Conservation (phyloP, 64 coral and sea anemone genomes). For the Pachyseris speciosa region DNA sequence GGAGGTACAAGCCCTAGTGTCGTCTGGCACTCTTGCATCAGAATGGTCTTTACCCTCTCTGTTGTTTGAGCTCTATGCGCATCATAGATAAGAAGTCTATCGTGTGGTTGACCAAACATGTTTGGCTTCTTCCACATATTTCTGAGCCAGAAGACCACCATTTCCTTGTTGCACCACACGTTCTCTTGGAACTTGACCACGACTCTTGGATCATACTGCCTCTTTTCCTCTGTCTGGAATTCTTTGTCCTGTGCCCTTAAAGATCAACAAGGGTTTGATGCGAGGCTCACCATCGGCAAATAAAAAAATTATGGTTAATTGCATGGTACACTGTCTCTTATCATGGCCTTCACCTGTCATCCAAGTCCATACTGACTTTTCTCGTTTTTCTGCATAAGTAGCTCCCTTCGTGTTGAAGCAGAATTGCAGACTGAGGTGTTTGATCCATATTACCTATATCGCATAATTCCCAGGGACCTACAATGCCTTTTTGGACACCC, state of each 20-base stretch:
- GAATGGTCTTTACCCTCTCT: no score
- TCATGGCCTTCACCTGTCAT: slow-evolving; percentile 24
- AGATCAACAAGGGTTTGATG: slow-evolving; percentile 4
- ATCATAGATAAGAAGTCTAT: slow-evolving; percentile 16
- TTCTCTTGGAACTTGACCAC: background rate
- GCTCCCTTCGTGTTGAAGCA: slow-evolving; percentile 30
- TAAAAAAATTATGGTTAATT: slow-evolving; percentile 4
- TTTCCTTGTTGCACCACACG: background rate
- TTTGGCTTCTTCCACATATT: no score
- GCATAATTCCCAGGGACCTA: slow-evolving; percentile 14
- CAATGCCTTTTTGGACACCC: slow-evolving; percentile 33
- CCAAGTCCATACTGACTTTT: slow-evolving; percentile 33
- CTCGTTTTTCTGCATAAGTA: slow-evolving; percentile 14
- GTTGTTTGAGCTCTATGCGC: background rate
- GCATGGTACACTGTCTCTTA: slow-evolving; percentile 6
- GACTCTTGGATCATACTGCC: background rate
- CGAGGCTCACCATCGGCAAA: slow-evolving; percentile 1
- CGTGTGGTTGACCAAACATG: background rate
- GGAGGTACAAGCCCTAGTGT: no score
- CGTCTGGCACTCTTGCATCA: no score
- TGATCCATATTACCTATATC: slow-evolving; percentile 23
- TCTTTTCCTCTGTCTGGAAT: background rate
- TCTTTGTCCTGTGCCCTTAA: slow-evolving; percentile 11
- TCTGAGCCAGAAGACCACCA: background rate
- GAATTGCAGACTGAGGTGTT: slow-evolving; percentile 1